phyloP scores from a whole-genome alignment of 1,140 invertebrate genomes.

The Microvelia longipes region DNA sequence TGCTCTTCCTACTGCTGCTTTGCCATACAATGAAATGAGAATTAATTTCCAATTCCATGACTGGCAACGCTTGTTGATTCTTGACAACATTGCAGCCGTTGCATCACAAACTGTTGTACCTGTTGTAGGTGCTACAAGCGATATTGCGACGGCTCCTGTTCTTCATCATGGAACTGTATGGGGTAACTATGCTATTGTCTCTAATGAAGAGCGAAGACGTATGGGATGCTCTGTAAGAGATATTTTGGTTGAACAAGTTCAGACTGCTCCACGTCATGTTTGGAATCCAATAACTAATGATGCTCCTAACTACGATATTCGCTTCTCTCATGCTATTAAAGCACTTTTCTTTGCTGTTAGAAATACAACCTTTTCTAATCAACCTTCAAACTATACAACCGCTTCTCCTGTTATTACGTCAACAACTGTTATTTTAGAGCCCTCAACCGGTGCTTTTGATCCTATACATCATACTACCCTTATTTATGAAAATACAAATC shows the following conservation, averaged over 20 bases:
- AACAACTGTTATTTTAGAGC: background rate
- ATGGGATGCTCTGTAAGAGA: background rate
- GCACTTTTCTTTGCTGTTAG: background rate
- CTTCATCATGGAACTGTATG: background rate
- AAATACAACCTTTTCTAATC: background rate
- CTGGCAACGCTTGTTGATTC: background rate
- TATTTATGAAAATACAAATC: background rate
- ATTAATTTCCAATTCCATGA: background rate
- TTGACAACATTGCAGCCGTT: background rate
- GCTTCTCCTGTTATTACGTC: background rate
- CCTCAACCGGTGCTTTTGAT: background rate
- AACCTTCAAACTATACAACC: background rate
- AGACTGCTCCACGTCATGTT: background rate
- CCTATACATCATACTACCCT: background rate
- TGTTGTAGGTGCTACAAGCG: background rate
- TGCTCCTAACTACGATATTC: background rate
- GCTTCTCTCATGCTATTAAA: background rate
- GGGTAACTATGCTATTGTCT: background rate
- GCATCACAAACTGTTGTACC: background rate
- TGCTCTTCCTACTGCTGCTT: background rate
- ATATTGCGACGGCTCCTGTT: background rate
- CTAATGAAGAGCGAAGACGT: background rate
- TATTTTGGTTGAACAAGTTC: background rate
- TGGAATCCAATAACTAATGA: background rate
- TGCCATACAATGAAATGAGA: background rate